Percentiles rank a stretch among this genome's conserved stretches.
These are phyloP conservation scores for Ormyrus nitidulus DNA, from an alignment of 2,888 invertebrate species.

Conservation along the genomic window DNA sequence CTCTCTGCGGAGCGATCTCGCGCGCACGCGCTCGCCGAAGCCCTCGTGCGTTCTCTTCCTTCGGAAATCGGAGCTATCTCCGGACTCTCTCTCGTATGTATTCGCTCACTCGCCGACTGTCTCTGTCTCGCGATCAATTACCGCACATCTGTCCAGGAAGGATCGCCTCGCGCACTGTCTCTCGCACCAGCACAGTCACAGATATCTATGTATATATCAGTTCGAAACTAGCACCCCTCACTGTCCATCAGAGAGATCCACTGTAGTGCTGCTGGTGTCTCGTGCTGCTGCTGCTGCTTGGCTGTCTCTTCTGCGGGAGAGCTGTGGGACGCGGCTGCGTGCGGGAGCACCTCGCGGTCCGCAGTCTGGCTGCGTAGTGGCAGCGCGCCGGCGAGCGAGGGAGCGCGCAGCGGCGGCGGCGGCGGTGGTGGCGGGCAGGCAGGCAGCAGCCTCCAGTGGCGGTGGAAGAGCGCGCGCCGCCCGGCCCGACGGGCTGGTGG, in stretches of 20 bases:
- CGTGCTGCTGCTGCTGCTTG: not conserved
- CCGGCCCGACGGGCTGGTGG: constrained; percentile 62
- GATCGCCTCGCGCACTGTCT: too few species aligned
- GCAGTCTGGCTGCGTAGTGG: constrained; percentile 76
- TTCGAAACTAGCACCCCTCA: too few species aligned
- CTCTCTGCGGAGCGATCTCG: not conserved
- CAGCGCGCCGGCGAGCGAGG: constrained; percentile 56
- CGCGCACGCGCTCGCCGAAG: constrained; percentile 3
- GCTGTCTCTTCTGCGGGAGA: not conserved
- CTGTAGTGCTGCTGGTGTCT: too few species aligned
- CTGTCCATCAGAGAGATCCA: too few species aligned
- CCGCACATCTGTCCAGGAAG: too few species aligned
- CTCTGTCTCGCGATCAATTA: too few species aligned
- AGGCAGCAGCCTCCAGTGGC: constrained; percentile 45
- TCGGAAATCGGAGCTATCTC: too few species aligned
- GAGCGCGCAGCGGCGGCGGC: constrained; percentile 23
- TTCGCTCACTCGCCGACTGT: too few species aligned
- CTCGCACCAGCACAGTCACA: too few species aligned
- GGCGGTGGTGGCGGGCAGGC: constrained; percentile 57
- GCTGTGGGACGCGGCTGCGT: constrained; percentile 58
- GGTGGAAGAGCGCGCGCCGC: constrained; percentile 43
- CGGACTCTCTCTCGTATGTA: too few species aligned
- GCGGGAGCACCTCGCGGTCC: constrained; percentile 72
- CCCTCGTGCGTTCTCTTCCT: not conserved
- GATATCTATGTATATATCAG: too few species aligned